Evolutionary conservation across 2,797 vertebrate genomes (phyloP), one percentile per base, ranked within the genome.

Genomic region (Myiotriccus ornatus): DNA sequence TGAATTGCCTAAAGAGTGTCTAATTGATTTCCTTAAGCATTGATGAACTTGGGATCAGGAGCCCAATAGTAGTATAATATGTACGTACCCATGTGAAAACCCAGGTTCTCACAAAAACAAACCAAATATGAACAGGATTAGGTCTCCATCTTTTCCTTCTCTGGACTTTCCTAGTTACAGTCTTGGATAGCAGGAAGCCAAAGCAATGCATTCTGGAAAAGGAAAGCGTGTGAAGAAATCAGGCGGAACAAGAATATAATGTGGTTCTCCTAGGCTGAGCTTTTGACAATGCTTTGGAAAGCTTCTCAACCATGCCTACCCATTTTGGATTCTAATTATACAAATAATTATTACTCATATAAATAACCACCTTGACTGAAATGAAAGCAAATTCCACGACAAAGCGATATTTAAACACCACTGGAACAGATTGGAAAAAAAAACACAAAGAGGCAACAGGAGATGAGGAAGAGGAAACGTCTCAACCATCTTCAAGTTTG

Each of bases 11-110:
- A 27, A 47, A 41, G 35, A 10, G 3, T 63, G 15, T 35, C 23
- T 19, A 6, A 3, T 2, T 56, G 32, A 14, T 77, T 81, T 81
- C 67, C 35, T n/a, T 10, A 39, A 41, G 53, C 16, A 49, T 35
- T 7, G 34, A 27, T 50, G 52, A 32, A 41, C 12, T 5, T 25
- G 44, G 21, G 28, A 27, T 35, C 47, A 22, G 65, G 25, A 75
- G 30, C 41, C 17, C 0, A 0, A 8, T 35, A 32, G 23, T 44
- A 1, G 1, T 9, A 3, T 22, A 5, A n/a, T 8, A 2, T 1
- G 3, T 17, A 44, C 10, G 27, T 32, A 39, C n/a, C n/a, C 30
- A 11, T 23, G 46, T 27, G 7, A n/a, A 90, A 70, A 64, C 0
- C 0, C 27, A 6, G 12, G 12, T 56, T 85, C n/a, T 83, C 56